These are phyloP conservation scores for Alectoris magna DNA, from an alignment of 2,797 vertebrate species.

Conservation along the genomic window DNA sequence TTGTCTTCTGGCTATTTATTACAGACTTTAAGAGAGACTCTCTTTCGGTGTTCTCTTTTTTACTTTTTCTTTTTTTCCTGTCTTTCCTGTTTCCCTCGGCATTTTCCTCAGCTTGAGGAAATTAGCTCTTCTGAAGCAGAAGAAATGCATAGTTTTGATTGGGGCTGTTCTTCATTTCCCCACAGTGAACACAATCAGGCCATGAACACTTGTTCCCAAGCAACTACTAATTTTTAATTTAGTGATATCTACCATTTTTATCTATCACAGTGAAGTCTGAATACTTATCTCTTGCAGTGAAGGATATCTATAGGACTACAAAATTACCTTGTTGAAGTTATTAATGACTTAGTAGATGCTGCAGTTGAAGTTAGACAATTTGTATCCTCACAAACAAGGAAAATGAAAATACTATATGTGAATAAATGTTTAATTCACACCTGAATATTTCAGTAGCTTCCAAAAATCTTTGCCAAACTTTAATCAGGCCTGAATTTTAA, in stretches of 20 bases:
- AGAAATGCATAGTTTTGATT: not conserved
- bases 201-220: not conserved
- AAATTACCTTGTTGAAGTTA: not conserved
- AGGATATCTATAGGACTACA: not conserved
- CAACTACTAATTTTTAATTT: not conserved
- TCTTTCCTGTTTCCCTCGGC: not conserved
- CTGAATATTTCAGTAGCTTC: not conserved
- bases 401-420: not conserved
- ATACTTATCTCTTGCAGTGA: not conserved
- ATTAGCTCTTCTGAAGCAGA: not conserved
- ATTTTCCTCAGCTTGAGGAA: slow-evolving; percentile 1
- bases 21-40: not conserved
- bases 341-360: not conserved
- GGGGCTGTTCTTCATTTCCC: not conserved
- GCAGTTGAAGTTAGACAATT: not conserved
- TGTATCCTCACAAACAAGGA: not conserved
- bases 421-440: not conserved
- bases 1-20: not conserved
- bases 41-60: fast-evolving
- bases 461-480: not conserved
- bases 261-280: not conserved
- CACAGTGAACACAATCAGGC: not conserved
- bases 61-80: not conserved
- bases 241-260: not conserved
- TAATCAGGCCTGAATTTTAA: not conserved